Evolutionary conservation across 2,888 invertebrate species (phyloP), one percentile per base, ranked within the genome.

Genomic region (Drosophila fulvimacula): DNA sequence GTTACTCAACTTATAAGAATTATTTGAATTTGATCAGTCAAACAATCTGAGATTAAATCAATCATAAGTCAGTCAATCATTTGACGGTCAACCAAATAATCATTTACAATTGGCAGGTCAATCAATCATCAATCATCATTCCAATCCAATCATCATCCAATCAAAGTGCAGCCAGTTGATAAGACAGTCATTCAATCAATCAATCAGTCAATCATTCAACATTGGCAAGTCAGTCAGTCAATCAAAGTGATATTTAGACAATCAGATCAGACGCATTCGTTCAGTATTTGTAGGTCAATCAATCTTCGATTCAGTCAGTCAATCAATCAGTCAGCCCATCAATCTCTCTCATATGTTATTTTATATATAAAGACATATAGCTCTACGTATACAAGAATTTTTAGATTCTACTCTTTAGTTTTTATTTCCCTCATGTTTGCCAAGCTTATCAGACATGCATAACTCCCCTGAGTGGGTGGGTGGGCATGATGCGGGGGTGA

Each of bases 361-460:
- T n/a, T 4, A 24, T 15, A 17, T 17, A 10, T 30, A 30, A 6
- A 17, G 27, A 48, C 1, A 17, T 27, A 11, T 3, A 32, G 17
- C 1, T 30, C 1, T 6, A 11, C 3, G 17, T 17, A 9, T 24
- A 48, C 9, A n/a, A n/a, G n/a, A 52, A 52, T 27, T 27, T 52
- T 52, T 38, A 27, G 24, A 15, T 24, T 38, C 38, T 21, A 6
- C 24, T 34, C 10, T 51, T 49, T 3, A 10, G 11, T 24, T 24
- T 36, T 11, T 21, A 17, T 34, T 59, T 58, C 19, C 19, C 64
- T 63, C 34, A 52, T 70, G 69, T 55, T 48, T 55, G 48, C 42
- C 46, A 51, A 79, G 55, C 79, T 86, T 81, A 85, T 85, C 85
- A 88, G 85, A 85, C 88, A 85, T 85, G 86, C 85, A 86, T 44